Percentiles rank a stretch among this genome's conserved stretches.
Conservation (phyloP, 2,888 invertebrate species). For the Oxycera nigricornis region DNA sequence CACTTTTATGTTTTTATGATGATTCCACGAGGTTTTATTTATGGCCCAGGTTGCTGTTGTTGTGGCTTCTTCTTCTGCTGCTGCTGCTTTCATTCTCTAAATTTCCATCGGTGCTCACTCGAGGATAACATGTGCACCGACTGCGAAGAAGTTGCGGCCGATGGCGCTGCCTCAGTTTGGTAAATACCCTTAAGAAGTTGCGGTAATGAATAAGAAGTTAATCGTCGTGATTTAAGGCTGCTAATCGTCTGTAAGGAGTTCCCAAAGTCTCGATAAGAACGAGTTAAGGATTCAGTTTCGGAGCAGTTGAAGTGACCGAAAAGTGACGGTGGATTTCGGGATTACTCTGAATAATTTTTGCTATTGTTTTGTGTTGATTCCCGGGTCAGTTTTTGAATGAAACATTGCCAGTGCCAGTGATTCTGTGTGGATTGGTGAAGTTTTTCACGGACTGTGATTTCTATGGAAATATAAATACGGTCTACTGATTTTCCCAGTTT, state of each 20-base stretch:
- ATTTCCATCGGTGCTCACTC: constrained; percentile 12
- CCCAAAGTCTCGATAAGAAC: neutral
- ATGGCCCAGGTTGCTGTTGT: neutral
- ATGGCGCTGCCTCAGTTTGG: constrained; percentile 5
- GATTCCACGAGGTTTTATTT: constrained; percentile 14
- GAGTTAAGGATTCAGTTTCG: neutral
- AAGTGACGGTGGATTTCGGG: neutral
- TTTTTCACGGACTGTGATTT: constrained; percentile 9
- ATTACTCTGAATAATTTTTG: neutral
- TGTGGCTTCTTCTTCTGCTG: neutral
- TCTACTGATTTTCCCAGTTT: neutral
- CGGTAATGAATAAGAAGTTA: constrained; percentile 18
- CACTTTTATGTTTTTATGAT: constrained; percentile 18
- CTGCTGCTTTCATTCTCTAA: constrained; percentile 1
- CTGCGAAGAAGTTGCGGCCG: neutral
- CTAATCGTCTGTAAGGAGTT: neutral
- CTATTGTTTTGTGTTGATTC: neutral
- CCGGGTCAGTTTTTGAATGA: neutral
- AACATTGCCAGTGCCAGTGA: neutral
- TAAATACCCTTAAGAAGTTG: constrained; percentile 27
- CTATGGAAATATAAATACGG: neutral
- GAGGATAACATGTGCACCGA: constrained; percentile 31
- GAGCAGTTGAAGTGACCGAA: neutral
- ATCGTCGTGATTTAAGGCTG: neutral
- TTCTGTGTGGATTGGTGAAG: neutral